Conservation (phyloP, 1,140 invertebrate species). For the Protaetia brevitarsis region DNA sequence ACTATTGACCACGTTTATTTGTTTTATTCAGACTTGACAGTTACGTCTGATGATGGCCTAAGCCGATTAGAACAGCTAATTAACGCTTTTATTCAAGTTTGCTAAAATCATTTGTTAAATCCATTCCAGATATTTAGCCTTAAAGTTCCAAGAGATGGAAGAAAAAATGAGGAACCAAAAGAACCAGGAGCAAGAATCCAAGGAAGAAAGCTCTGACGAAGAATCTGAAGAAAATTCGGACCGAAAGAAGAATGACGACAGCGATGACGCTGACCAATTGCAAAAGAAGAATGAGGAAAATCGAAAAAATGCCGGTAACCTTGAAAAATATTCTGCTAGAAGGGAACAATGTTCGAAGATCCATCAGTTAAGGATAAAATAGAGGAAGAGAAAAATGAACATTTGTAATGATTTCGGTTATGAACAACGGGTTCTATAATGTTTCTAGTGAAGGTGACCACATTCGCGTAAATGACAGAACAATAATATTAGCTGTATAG, state of each 20-base stretch:
- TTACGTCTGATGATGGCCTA: no score
- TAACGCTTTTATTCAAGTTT: no score
- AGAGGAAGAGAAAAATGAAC: not conserved
- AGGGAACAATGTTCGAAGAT: constrained; percentile 3
- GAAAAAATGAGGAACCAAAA: constrained; percentile 60
- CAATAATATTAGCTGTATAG: no score
- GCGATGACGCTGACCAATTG: constrained; percentile 31
- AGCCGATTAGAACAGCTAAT: no score
- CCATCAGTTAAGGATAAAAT: not conserved
- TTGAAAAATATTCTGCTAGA: not conserved
- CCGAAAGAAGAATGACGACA: constrained; percentile 31
- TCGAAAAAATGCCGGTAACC: not conserved
- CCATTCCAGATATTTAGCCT: constrained; percentile 65
- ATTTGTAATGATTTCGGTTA: no score
- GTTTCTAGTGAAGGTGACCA: no score
- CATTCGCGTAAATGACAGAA: no score
- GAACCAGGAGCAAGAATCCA: constrained; percentile 41
- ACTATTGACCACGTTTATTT: no score
- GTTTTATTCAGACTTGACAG: no score
- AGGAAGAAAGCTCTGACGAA: constrained; percentile 30
- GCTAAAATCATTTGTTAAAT: no score
- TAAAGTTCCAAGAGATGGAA: constrained; percentile 82
- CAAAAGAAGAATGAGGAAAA: constrained; percentile 21
- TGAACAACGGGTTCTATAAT: no score
- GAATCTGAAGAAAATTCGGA: no score